These are phyloP conservation scores for Sphinx pinastri DNA, from an alignment of 2,888 invertebrate genomes.

Conservation along the genomic window DNA sequence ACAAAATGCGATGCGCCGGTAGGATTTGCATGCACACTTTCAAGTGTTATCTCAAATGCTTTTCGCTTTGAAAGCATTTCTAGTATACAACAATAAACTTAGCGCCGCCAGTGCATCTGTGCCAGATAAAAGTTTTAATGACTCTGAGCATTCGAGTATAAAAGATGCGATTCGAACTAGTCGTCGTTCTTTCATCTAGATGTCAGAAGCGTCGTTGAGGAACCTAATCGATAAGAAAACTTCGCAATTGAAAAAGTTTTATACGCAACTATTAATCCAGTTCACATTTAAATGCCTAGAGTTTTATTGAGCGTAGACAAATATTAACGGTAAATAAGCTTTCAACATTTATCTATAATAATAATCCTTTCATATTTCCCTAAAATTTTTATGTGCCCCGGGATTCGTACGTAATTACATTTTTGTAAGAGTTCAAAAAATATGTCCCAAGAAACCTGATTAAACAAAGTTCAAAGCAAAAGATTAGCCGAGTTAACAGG, in stretches of 20 bases:
- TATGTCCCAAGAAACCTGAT: constrained; percentile 30
- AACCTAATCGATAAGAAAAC: constrained; percentile 62
- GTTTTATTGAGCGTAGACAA: constrained; percentile 3
- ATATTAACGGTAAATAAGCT: neutral
- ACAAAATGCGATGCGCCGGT: constrained; percentile 21
- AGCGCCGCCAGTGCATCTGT: constrained; percentile 57
- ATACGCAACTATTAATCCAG: constrained; percentile 45
- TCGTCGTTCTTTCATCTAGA: constrained; percentile 51
- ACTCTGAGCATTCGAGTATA: constrained; percentile 59
- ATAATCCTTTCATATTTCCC: neutral
- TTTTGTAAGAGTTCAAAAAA: neutral
- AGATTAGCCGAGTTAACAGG: constrained; percentile 67
- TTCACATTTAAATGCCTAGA: constrained; percentile 28
- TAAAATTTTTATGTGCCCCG: neutral
- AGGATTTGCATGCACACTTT: constrained; percentile 51
- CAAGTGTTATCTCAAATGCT: constrained; percentile 57
- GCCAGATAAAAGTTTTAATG: constrained; percentile 72
- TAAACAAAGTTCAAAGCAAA: constrained; percentile 51
- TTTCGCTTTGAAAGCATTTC: constrained; percentile 57
- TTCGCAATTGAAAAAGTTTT: constrained; percentile 64
- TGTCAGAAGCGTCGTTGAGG: constrained; percentile 50
- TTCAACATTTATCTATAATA: neutral
- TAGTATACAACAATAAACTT: constrained; percentile 61
- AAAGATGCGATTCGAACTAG: constrained; percentile 54
- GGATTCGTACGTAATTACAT: too few species aligned